Base-by-base conservation (phyloP, 2,113 vertebrate genomes). In the Xenopus tropicalis region DNA sequence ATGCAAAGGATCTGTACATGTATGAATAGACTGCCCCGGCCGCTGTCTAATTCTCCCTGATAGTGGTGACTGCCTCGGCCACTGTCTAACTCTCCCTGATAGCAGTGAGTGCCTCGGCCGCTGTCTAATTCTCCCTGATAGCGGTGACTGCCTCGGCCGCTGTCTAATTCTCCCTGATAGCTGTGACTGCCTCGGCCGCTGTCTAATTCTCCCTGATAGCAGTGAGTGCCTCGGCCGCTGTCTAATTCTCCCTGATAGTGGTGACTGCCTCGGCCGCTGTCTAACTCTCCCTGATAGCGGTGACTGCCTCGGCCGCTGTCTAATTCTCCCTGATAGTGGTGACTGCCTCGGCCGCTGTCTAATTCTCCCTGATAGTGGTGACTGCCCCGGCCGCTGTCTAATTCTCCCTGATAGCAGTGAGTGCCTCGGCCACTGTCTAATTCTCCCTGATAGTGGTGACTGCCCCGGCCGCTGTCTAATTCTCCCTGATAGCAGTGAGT, bases 1-100 rank as follows among this genome's bases (percentile, higher is more conserved):
- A 70, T 61, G 66, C 56, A 79, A 59, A 4, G 74, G 48, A 77
- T 17, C 61, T 66, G 78, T 22, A 71, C 37, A 51, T 66, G 65
- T 64, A 19, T 75, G 58, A 24, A 14, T 23, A 61, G 11, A 61
- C 13, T 52, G 4, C 19, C 13, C 10, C 19, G 3, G 48, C 19
- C 11, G 48, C 14, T 52, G 10, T 52, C 10, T 52, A 2, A 52
- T 52, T 14, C 29, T 37, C 29, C 29, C 29, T 37, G 29, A n/a
- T n/a, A 61, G 24, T 61, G 58, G 58, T 14, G 11, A 61, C 13
- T 52, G 4, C 19, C 13, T 12, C 19, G 3, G 48, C 19, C 11
- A 13, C 14, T 52, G 10, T 52, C 10, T 52, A 2, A 52, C 14
- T 14, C 29, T 37, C 29, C 29, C 29, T 37, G 29, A n/a, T n/a